Percentiles rank a stretch among this genome's conserved stretches.
Evolutionary conservation across 1,140 invertebrate species (phyloP).

Genomic region (Ridgeia piscesae): DNA sequence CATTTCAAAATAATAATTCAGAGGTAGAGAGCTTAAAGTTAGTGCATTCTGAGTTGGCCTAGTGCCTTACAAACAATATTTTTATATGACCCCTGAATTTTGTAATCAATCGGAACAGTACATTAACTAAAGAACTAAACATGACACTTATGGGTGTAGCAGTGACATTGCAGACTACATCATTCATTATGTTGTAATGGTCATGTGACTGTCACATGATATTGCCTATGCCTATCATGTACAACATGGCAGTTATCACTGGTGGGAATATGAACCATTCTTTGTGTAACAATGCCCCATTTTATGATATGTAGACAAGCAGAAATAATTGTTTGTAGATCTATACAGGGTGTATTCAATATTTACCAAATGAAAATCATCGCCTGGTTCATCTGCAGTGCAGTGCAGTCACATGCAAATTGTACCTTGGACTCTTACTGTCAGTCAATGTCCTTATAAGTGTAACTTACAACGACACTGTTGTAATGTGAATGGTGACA

Average conservation of each 20-base stretch:
- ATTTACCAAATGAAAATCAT: too few species aligned
- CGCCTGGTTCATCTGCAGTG: background rate
- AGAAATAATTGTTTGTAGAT: background rate
- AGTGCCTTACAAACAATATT: too few species aligned
- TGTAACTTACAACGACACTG: background rate
- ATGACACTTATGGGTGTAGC: background rate
- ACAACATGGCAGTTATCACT: background rate
- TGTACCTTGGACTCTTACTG: background rate
- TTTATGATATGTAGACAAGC: background rate
- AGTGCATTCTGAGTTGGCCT: too few species aligned
- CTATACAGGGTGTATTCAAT: too few species aligned
- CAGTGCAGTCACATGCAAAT: background rate
- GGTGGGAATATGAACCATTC: background rate
- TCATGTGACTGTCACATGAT: background rate
- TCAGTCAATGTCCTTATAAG: background rate
- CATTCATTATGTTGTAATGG: background rate
- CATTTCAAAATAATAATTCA: too few species aligned
- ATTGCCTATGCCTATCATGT: background rate
- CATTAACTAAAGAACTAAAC: background rate
- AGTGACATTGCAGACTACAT: background rate
- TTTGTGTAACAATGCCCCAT: background rate
- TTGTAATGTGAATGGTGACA: background rate
- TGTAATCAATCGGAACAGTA: background rate
- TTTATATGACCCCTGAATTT: background rate
- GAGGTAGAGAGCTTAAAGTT: too few species aligned